Conservation (phyloP, 2,888 invertebrate genomes). For the Epirrhoe tristata region DNA sequence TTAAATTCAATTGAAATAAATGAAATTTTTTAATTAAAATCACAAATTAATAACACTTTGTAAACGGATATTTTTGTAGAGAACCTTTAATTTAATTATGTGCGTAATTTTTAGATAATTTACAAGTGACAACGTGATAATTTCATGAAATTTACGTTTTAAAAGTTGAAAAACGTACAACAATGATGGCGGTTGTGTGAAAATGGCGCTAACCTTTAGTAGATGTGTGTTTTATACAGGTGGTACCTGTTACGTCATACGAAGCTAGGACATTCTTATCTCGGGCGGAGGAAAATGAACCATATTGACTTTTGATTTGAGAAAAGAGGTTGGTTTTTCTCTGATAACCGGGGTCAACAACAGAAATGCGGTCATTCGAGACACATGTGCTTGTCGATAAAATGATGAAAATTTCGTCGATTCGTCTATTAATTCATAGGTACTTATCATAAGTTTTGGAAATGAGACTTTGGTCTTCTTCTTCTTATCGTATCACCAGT, state of each 20-base stretch:
- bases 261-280: constrained; percentile 72
- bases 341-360: constrained; percentile 20
- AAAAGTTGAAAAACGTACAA: constrained; percentile 53
- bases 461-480: too few relatives aligned
- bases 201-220: constrained; percentile 71
- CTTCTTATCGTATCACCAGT: too few relatives aligned
- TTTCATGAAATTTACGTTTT: constrained; percentile 56
- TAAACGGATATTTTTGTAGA: constrained; percentile 22
- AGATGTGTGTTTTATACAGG: constrained; percentile 75
- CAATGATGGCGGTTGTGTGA: constrained; percentile 56
- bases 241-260: constrained; percentile 79
- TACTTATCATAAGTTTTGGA: too few relatives aligned
- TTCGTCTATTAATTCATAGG: too few relatives aligned
- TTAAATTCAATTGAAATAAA: constrained; percentile 2
- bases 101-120: constrained; percentile 45
- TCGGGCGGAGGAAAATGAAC: constrained; percentile 47
- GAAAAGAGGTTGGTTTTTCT: constrained; percentile 19
- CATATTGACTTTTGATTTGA: constrained; percentile 8
- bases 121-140: constrained; percentile 49
- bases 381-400: background rate
- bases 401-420: too few relatives aligned
- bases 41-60: constrained; percentile 32
- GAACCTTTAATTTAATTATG: constrained; percentile 37
- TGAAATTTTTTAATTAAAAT: background rate
- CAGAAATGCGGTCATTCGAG: background rate